Percentiles rank a stretch among this genome's conserved stretches.
These are phyloP conservation scores for Endotricha flammealis DNA, from an alignment of 2,888 invertebrate species.

Conservation along the genomic window DNA sequence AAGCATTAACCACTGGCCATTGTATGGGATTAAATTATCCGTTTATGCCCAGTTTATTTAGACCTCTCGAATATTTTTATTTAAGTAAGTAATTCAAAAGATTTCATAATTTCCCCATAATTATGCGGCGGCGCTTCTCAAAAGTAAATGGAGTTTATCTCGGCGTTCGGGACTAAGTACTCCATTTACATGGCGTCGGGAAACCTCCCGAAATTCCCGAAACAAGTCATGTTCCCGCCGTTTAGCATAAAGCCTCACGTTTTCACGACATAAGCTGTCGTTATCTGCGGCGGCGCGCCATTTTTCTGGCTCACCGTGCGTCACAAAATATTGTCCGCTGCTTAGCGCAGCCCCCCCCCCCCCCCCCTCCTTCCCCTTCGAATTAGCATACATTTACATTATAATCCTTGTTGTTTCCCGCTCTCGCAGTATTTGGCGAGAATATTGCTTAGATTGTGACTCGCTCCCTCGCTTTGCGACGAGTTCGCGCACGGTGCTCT, in stretches of 20 bases:
- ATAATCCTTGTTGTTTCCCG: constrained; percentile 53
- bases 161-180: constrained; percentile 34
- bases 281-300: constrained; percentile 38
- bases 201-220: constrained; percentile 30
- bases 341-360: constrained; percentile 34
- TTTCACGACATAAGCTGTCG: constrained; percentile 53
- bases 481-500: no score
- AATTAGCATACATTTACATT: constrained; percentile 70
- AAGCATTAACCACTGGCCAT: no score
- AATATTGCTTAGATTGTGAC: background rate
- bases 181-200: constrained; percentile 33
- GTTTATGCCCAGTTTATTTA: no score
- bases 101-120: constrained; percentile 11
- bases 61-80: no score
- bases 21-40: no score
- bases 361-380: no score
- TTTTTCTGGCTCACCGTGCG: constrained; percentile 38
- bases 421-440: constrained; percentile 7
- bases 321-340: constrained; percentile 32
- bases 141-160: constrained; percentile 12
- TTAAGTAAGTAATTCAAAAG: no score
- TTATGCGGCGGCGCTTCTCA: constrained; percentile 3
- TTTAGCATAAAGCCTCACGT: constrained; percentile 54
- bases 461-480: no score
- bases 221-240: constrained; percentile 58